Base-by-base conservation (phyloP, 2,797 vertebrate genomes). In the Danio tinwini region DNA sequence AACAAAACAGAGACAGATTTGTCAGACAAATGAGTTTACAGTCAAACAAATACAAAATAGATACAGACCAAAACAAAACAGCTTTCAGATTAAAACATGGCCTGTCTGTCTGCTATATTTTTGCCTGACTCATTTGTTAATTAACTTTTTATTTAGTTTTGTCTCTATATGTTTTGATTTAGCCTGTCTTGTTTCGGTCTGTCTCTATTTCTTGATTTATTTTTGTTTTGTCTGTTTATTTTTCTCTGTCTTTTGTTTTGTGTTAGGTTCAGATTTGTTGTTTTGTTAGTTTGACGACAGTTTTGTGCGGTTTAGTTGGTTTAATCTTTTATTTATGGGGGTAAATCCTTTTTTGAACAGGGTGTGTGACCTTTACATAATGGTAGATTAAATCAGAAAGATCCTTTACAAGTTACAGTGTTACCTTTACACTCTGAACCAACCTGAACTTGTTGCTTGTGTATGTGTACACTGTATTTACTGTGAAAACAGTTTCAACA, bases 331-430 rank as follows among this genome's bases (percentile, higher is more conserved):
- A 59, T 40, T 17, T 69, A 63, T 79, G 29, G 29, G 29, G 29
- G 29, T 29, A 3, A 29, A 29, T 29, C 3, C 29, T 29, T 29
- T 29, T 29, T 29, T 1, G 13, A 69, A 40, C 21, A 61, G 19
- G 56, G n/a, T 21, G 61, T 80, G 45, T 69, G 17, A 61, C 21
- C 45, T 63, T 70, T 82, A 68, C 67, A 53, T 59, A 76, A 68
- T 9, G 5, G 19, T 42, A 69, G 55, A 78, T 74, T 61, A 69
- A 50, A 81, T 78, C 39, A 74, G 37, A 81, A 72, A 49, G 37
- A 62, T 49, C 47, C 29, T 45, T 72, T 10, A 50, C 59, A n/a
- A n/a, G n/a, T n/a, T n/a, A n/a, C 29, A 71, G 56, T 74, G 69
- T 78, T 59, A 63, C 69, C 42, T 39, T 52, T 6, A 45, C 9